A percentile compares a stretch with the other conserved stretches of the same genome.
phyloP scores from a whole-genome alignment of 1,140 invertebrate species.

The Plodia interpunctella region DNA sequence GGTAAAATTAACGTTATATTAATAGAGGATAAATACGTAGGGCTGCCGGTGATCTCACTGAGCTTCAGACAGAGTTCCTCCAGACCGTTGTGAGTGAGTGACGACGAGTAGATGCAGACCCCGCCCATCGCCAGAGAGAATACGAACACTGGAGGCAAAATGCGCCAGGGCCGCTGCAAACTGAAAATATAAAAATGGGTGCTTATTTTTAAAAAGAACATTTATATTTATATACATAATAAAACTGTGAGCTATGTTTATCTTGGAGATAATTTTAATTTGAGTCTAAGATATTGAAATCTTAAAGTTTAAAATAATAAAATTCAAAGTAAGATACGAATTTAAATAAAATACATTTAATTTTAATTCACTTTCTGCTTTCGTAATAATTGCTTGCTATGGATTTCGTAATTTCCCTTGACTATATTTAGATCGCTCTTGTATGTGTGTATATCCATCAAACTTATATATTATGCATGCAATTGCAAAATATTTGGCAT shows the following conservation, averaged over 20 bases:
- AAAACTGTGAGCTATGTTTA: no score
- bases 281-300: no score
- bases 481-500: neutral
- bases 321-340: no score
- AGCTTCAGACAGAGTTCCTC: constrained; percentile 55
- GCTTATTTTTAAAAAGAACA: no score
- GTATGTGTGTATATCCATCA: neutral
- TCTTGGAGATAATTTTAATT: no score
- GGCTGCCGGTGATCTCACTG: constrained; percentile 52
- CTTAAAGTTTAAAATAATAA: no score
- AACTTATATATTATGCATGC: constrained; percentile 1
- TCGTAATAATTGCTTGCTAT: no score
- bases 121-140: constrained; percentile 57
- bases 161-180: constrained; percentile 59
- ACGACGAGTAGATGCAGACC: constrained; percentile 54
- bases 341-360: no score
- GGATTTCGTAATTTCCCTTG: neutral
- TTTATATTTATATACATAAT: no score
- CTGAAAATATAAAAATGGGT: no score
- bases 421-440: neutral
- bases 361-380: constrained; percentile 6
- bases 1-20: no score
- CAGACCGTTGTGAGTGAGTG: constrained; percentile 49
- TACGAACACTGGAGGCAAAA: constrained; percentile 50
- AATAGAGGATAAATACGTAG: constrained; percentile 34